A percentile compares a stretch with the other conserved stretches of the same genome.
phyloP scores from a whole-genome alignment of 2,797 vertebrate genomes.

The Anomalospiza imberbis region DNA sequence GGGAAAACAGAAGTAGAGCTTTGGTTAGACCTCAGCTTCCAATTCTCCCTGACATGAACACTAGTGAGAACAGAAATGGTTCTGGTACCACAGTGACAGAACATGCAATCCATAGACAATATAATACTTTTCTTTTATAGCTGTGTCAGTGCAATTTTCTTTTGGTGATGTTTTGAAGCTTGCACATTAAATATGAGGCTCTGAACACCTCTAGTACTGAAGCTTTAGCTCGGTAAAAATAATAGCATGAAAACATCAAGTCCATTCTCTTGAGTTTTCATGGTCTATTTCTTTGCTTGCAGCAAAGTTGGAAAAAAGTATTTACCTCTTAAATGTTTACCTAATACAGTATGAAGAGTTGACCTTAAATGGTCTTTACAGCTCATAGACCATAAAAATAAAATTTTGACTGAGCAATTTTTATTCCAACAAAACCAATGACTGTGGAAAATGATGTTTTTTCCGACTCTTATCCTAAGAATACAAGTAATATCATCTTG shows the following conservation, averaged over 20 bases:
- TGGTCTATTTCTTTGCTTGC: conserved; percentile 73
- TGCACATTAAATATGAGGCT: background rate
- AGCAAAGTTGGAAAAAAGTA: conserved; percentile 71
- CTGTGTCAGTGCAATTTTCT: conserved; percentile 5
- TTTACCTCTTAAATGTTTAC: conserved; percentile 77
- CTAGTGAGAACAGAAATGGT: background rate
- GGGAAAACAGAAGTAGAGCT: background rate
- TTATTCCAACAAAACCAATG: conserved; percentile 62
- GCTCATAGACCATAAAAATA: conserved; percentile 68
- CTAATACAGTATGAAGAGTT: conserved; percentile 66
- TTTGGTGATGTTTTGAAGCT: background rate
- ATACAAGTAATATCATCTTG: conserved; percentile 33
- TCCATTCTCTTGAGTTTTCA: conserved; percentile 72
- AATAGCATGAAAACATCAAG: conserved; percentile 59
- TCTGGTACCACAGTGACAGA: background rate
- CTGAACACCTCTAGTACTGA: conserved; percentile 20
- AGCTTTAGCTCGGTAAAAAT: conserved; percentile 60
- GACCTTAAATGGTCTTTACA: conserved; percentile 74
- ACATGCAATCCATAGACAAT: background rate
- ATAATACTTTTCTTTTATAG: background rate
- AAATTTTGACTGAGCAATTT: conserved; percentile 66
- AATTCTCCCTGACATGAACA: background rate
- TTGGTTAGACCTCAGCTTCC: background rate
- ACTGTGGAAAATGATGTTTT: conserved; percentile 13
- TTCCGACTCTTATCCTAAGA: background rate